Base-by-base conservation (phyloP, 2,797 vertebrate genomes). In the Bovichtus variegatus region DNA sequence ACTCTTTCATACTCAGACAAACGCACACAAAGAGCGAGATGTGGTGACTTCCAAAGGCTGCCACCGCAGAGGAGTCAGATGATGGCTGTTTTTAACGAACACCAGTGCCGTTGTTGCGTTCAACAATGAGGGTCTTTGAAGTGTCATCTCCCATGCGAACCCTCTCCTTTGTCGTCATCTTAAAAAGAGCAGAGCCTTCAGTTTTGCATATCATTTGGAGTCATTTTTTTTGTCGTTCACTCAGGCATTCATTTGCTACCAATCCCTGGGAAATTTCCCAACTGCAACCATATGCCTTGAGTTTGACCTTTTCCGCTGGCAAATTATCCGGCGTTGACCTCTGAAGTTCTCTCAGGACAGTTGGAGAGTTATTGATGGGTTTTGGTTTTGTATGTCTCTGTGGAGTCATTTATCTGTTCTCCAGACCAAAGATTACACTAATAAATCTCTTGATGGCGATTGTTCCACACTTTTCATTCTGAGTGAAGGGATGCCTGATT, bases 121-220 rank as follows among this genome's bases (percentile, higher is more conserved):
- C 19, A 23, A 91, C 92, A 94, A 91, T 87, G 83, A 80, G 50
- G 69, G 55, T 81, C 76, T 94, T 93, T 93, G 86, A 92, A 92
- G 84, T 55, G 78, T 54, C 87, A 19, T 74, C 68, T 76, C 76
- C 49, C 49, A 50, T 71, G 76, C 41, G 11, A 84, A 80, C 71
- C 31, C 44, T 78, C 70, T 53, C 41, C 73, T 73, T 69, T 80
- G 81, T 80, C 49, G 44, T 90, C 85, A 54, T 83, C 76, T 73
- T 74, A 64, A 80, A 84, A 85, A 74, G 41, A 80, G 69, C 44
- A 76, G 43, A 64, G 67, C 77, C 58, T 84, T 89, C 60, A 46
- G 46, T 74, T 84, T 71, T 63, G 51, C 77, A 51, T 74, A 9
- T 61, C 76, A 78, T 80, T n/a, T 69, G 43, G 44, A 36, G 53